Base-by-base conservation (phyloP, 2,797 vertebrate genomes). In the Buphagus erythrorhynchus region DNA sequence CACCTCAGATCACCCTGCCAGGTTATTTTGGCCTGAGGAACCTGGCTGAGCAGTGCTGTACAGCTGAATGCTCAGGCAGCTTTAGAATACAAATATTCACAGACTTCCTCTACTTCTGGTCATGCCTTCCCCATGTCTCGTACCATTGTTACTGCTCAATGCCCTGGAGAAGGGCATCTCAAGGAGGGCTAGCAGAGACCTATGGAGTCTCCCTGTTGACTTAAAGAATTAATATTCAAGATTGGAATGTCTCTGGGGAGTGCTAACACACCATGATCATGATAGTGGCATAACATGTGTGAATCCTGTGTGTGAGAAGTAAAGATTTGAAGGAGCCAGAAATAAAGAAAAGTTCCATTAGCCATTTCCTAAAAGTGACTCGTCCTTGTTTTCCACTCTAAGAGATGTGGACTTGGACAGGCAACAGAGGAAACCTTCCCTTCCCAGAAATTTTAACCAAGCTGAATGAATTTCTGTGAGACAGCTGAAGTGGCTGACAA, bases 401-500 rank as follows among this genome's bases (percentile, higher is more conserved):
- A 78, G 33, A 85, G 33, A 62, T 92, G 81, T 91, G 95, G 79
- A 95, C 80, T 97, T 97, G 95, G 90, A 94, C 49, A 65, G 59
- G 22, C 79, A 94, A 88, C 0, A 42, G 62, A 95, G 69, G 19
- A 96, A 95, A 93, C 6, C 79, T 93, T 96, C 46, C 31, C 42
- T 96, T 97, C 94, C 95, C 95, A 96, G 92, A 96, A 97, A 88
- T 84, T 83, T 91, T 95, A 95, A 96, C 96, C 94, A 88, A 93
- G 66, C 55, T 84, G 82, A 81, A 91, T 91, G 69, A 76, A 81
- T 88, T 96, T 95, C 94, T 95, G 89, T 65, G 91, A 92, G 91
- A 88, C 8, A 90, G 29, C 65, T 79, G 83, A 91, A 95, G 89
- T 90, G 95, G 82, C 93, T 83, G 89, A 93, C 87, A 78, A 24